Percentiles rank a stretch among this genome's conserved stretches.
Evolutionary conservation across 2,113 vertebrate genomes (phyloP).

Genomic region (Hydrolagus affinis): DNA sequence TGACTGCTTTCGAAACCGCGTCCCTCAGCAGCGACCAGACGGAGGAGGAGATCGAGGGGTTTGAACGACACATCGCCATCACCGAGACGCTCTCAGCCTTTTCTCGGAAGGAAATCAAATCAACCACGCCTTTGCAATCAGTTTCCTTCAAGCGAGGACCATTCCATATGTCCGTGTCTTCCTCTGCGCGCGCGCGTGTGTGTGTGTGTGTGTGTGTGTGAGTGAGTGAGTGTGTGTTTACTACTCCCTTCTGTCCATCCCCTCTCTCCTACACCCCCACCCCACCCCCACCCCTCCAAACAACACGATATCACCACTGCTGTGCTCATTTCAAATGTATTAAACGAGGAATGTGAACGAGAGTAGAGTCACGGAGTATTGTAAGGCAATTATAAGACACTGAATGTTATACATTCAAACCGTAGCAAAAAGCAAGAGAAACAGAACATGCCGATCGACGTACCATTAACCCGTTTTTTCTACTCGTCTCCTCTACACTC

Average conservation of each 20-base stretch:
- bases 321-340: not conserved
- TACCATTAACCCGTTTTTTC: conserved; percentile 37
- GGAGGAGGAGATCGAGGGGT: no score
- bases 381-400: conserved; percentile 16
- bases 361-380: not conserved
- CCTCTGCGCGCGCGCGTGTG: not conserved
- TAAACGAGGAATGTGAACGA: not conserved
- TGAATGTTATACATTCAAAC: conserved; percentile 32
- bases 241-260: not conserved
- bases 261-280: no score
- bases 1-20: no score
- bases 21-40: no score
- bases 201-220: no score
- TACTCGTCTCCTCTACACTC: conserved; percentile 60
- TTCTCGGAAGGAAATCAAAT: not conserved
- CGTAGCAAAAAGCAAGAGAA: not conserved
- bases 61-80: no score
- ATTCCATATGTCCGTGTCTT: not conserved
- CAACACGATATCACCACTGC: not conserved
- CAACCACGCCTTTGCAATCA: not conserved
- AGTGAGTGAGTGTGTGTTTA: not conserved
- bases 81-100: no score
- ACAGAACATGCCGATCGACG: not conserved
- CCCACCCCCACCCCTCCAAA: not conserved
- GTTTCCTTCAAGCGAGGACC: not conserved